These are phyloP conservation scores for Tupaia tana DNA, from an alignment of 2,113 vertebrate genomes.

Conservation along the genomic window DNA sequence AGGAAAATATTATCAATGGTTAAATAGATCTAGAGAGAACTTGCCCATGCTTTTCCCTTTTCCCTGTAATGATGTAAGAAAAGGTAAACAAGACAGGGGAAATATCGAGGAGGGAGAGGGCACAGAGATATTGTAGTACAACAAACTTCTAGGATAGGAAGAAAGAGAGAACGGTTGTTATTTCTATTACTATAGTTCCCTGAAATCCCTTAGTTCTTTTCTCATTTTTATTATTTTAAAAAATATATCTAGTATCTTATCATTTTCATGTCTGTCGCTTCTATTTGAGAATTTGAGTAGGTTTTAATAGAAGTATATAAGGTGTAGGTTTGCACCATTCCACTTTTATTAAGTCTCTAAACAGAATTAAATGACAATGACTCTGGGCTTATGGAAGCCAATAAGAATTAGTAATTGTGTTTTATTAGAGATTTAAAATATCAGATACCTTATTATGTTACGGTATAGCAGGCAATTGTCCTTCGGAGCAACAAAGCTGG, in stretches of 20 bases:
- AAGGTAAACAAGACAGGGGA: not conserved
- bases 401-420: not conserved
- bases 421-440: slow-evolving; percentile 26
- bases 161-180: not conserved
- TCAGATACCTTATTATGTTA: not conserved
- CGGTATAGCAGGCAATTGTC: not conserved
- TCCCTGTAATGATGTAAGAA: not conserved
- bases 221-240: not conserved
- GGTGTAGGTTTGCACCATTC: not conserved
- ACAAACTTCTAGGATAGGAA: not conserved
- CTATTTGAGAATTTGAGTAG: not conserved
- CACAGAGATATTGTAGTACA: not conserved
- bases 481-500: not conserved
- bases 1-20: not conserved
- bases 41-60: not conserved
- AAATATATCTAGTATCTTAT: not conserved
- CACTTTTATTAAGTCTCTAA: not conserved
- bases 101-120: rapidly evolving
- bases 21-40: not conserved
- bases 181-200: not conserved
- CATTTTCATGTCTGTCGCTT: not conserved
- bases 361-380: not conserved
- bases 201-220: not conserved
- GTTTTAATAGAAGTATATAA: slow-evolving; percentile 11
- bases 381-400: not conserved